Evolutionary conservation across 1,140 invertebrate species (phyloP).

Genomic region (Aleiodes sp.): DNA sequence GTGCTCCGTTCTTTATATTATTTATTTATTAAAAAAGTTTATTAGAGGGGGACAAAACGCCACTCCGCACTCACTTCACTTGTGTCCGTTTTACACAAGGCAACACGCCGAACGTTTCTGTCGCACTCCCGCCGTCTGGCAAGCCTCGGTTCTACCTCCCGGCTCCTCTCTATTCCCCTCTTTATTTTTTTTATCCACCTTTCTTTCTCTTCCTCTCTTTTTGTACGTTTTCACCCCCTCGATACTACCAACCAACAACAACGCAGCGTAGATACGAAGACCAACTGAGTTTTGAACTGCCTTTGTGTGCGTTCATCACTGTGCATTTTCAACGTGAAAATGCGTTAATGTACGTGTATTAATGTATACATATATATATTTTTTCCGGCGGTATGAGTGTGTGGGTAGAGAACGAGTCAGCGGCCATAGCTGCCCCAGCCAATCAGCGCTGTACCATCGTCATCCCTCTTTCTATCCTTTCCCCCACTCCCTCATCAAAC

Average conservation of each 20-base stretch:
- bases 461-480: conserved; percentile 20
- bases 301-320: no score
- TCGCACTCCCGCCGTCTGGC: conserved; percentile 45
- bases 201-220: no score
- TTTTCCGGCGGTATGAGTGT: conserved; percentile 1
- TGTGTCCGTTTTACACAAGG: conserved; percentile 49
- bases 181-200: no score
- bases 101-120: conserved; percentile 55
- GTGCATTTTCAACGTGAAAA: no score
- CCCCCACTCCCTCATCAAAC: not conserved
- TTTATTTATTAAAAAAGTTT: conserved; percentile 24
- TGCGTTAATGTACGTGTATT: no score
- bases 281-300: no score
- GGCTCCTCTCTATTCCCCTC: conserved; percentile 20
- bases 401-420: conserved; percentile 43
- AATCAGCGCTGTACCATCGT: conserved; percentile 38
- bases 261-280: no score
- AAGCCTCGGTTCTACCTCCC: not conserved
- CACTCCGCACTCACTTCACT: conserved; percentile 43
- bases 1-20: not conserved
- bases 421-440: conserved; percentile 49
- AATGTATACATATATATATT: no score
- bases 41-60: conserved; percentile 44
- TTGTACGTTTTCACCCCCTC: no score
- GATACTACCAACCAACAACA: no score